Conservation (phyloP, 37 sponge, comb jelly and placozoan genomes). For the Beroe ovata region DNA sequence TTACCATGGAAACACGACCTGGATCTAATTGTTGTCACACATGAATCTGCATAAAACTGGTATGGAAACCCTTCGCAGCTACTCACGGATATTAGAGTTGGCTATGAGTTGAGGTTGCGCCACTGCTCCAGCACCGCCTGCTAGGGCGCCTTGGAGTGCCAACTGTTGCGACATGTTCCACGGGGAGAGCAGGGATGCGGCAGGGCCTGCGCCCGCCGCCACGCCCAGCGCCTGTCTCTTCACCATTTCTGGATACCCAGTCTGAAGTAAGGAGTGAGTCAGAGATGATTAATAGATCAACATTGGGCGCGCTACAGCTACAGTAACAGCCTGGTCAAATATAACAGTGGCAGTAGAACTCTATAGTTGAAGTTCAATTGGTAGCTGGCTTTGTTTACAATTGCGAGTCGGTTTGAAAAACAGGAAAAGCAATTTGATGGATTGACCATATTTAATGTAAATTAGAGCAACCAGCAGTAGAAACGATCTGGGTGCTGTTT, state of each 20-base stretch:
- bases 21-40: no score
- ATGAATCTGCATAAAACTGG: no score
- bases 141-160: slow-evolving; percentile 49
- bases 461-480: no score
- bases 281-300: background rate
- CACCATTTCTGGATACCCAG: slow-evolving; percentile 62
- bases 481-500: no score
- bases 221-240: slow-evolving; percentile 66
- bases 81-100: slow-evolving; percentile 18
- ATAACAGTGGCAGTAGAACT: no score
- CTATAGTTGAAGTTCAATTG: background rate
- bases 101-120: slow-evolving; percentile 33
- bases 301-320: slow-evolving; percentile 31
- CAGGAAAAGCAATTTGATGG: no score
- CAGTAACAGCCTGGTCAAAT: slow-evolving; percentile 33
- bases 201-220: slow-evolving; percentile 40
- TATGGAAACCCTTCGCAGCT: no score
- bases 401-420: no score
- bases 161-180: slow-evolving; percentile 66
- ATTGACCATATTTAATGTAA: no score
- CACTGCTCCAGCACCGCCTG: background rate
- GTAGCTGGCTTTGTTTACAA: background rate
- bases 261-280: slow-evolving; percentile 8
- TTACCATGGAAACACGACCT: no score
- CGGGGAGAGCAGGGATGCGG: slow-evolving; percentile 30